These are phyloP conservation scores for Anastatus disparis DNA, from an alignment of 1,140 invertebrate genomes.

Conservation along the genomic window DNA sequence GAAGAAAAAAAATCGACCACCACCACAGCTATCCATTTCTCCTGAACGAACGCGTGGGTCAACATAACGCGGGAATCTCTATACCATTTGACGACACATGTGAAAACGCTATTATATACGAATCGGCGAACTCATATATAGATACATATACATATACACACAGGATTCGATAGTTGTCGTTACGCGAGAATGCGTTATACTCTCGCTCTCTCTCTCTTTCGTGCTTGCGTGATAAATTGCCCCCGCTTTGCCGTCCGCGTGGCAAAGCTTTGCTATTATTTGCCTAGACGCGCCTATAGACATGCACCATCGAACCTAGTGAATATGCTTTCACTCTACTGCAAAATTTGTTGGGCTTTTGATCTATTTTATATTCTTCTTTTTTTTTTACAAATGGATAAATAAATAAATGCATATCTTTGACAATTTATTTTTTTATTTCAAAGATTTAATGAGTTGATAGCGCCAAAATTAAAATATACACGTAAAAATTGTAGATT, in stretches of 20 bases:
- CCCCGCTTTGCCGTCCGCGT: conserved; percentile 52
- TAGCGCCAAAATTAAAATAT: too few relatives aligned
- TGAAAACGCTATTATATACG: conserved; percentile 3
- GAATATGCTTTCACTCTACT: too few relatives aligned
- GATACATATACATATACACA: background rate
- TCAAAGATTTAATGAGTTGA: too few relatives aligned
- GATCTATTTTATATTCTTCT: too few relatives aligned
- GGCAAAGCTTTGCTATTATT: conserved; percentile 33
- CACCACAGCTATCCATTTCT: conserved; percentile 14
- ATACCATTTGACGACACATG: conserved; percentile 7
- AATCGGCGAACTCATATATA: background rate
- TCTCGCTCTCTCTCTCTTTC: too few relatives aligned
- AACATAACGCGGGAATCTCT: conserved; percentile 20
- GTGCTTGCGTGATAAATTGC: conserved; percentile 54
- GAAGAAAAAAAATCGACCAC: too few relatives aligned
- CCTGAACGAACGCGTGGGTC: background rate
- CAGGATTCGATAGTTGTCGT: background rate
- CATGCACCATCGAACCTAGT: too few relatives aligned
- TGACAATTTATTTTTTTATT: too few relatives aligned
- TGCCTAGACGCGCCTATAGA: conserved; percentile 22
- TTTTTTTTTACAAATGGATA: too few relatives aligned
- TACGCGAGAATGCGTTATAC: conserved; percentile 47
- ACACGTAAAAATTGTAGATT: too few relatives aligned
- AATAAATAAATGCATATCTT: too few relatives aligned
- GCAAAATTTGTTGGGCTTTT: too few relatives aligned